Conservation (phyloP, 2,113 vertebrate genomes). For the Trochalopteron elliotii region DNA sequence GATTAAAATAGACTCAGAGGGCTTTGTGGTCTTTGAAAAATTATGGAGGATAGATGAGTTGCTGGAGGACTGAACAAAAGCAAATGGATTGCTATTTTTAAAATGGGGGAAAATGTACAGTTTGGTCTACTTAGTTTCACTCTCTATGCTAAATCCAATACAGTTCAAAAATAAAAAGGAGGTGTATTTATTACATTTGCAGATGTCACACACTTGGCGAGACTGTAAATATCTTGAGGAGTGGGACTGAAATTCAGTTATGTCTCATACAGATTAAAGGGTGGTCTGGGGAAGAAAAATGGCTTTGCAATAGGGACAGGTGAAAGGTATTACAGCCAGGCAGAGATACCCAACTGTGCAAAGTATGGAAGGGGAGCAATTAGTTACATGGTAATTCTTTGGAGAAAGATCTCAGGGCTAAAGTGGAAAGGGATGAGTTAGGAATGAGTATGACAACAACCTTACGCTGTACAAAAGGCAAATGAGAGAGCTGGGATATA, state of each 20-base stretch:
- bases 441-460: neutral
- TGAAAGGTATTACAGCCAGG: neutral
- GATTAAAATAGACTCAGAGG: constrained; percentile 17
- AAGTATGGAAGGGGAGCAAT: neutral
- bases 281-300: neutral
- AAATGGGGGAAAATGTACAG: neutral
- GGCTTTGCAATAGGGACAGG: neutral
- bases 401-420: neutral
- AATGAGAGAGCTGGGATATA: neutral
- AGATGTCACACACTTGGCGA: neutral
- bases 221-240: neutral
- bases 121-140: neutral
- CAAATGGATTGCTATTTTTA: neutral
- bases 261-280: neutral
- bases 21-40: constrained; percentile 26
- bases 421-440: neutral
- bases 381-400: neutral
- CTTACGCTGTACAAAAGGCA: neutral
- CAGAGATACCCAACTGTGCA: neutral
- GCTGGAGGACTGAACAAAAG: neutral
- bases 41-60: neutral
- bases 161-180: neutral
- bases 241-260: neutral
- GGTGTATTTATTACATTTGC: neutral
- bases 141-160: neutral